Conservation (phyloP, 2,797 vertebrate species). For the Amniataba percoides region DNA sequence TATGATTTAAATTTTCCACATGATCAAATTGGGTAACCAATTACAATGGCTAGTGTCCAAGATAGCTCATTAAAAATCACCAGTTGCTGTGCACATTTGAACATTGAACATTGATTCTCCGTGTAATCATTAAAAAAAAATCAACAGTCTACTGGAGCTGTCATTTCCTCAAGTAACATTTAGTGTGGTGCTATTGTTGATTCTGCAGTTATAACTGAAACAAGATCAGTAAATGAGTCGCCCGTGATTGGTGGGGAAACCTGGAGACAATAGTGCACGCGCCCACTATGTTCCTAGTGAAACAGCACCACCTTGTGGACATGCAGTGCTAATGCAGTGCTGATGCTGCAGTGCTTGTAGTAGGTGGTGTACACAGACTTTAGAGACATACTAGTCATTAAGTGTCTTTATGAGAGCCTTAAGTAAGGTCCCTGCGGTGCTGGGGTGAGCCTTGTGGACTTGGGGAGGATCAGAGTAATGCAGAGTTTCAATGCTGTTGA, state of each 20-base stretch:
- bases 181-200: constrained; percentile 69
- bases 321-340: constrained; percentile 75
- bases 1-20: constrained; percentile 70
- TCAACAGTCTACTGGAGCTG: constrained; percentile 64
- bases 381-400: constrained; percentile 75
- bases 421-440: constrained; percentile 60
- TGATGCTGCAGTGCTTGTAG: constrained; percentile 74
- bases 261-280: constrained; percentile 55
- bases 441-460: constrained; percentile 69
- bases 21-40: constrained; percentile 73
- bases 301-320: constrained; percentile 76
- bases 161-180: constrained; percentile 73
- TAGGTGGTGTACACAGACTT: constrained; percentile 70
- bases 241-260: constrained; percentile 54
- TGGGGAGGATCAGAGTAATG: constrained; percentile 71
- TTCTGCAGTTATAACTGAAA: constrained; percentile 72
- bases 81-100: constrained; percentile 68
- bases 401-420: constrained; percentile 70
- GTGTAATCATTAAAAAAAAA: constrained; percentile 68
- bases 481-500: constrained; percentile 76
- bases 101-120: constrained; percentile 61
- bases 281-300: constrained; percentile 64
- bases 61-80: constrained; percentile 72
- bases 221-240: constrained; percentile 56
- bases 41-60: constrained; percentile 70